Conservation (phyloP, 2,113 vertebrate species). For the Chaetops frenatus region DNA sequence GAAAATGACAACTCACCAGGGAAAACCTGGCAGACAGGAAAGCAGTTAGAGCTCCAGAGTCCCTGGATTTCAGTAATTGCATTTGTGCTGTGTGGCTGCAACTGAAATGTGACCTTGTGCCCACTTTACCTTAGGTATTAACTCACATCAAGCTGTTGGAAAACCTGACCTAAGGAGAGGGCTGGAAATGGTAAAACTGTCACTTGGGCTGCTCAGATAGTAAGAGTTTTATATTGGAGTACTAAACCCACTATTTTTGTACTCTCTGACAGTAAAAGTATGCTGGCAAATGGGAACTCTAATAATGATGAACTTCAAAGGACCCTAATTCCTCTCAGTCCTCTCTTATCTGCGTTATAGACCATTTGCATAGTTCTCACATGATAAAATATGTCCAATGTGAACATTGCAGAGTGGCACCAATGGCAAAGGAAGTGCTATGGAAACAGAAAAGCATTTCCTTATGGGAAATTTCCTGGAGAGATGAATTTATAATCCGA, state of each 20-base stretch:
- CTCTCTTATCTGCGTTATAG: background rate
- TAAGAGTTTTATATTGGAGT: background rate
- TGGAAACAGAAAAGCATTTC: background rate
- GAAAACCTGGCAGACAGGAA: background rate
- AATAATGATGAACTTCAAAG: background rate
- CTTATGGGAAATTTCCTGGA: background rate
- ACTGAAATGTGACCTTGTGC: background rate
- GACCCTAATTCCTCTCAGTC: background rate
- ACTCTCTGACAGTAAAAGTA: background rate
- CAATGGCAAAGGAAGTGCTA: background rate
- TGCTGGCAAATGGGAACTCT: background rate
- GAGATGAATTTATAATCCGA: background rate
- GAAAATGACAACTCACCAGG: background rate
- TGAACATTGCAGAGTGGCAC: background rate
- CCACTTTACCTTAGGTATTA: background rate
- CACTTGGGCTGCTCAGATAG: background rate
- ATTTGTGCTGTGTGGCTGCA: background rate
- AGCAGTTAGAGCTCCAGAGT: background rate
- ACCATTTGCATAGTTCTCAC: background rate
- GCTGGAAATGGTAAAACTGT: background rate
- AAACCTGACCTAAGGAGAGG: background rate
- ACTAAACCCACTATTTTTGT: background rate
- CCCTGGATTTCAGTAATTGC: background rate
- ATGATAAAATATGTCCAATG: background rate
- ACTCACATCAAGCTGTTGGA: background rate